Conservation (phyloP, 2,113 vertebrate species). For the Cranoglanis bouderius region DNA sequence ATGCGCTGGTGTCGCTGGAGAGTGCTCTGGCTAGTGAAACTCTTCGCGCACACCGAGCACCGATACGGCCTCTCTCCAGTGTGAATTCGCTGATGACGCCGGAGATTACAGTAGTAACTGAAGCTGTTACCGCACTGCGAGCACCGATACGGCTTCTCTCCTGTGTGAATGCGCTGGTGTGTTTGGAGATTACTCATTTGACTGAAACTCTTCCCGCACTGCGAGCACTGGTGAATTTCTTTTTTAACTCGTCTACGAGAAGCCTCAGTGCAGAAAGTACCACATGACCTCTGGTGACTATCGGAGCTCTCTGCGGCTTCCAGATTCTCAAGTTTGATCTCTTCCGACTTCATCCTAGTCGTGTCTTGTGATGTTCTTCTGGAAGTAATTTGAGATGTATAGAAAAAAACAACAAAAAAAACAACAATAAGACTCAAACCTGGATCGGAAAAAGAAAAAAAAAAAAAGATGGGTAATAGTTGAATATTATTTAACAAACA, state of each 20-base stretch:
- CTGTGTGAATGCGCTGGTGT: not conserved
- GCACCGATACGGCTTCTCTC: not conserved
- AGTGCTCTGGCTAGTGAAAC: not conserved
- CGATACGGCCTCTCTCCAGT: not conserved
- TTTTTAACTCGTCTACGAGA: not conserved
- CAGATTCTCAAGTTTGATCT: not conserved
- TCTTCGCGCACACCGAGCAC: not conserved
- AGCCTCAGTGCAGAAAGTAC: not conserved
- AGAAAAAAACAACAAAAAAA: too few species aligned
- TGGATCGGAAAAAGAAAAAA: not conserved
- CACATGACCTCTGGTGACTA: not conserved
- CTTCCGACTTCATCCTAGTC: not conserved
- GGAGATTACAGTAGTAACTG: not conserved
- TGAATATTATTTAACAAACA: not conserved
- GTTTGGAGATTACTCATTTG: not conserved
- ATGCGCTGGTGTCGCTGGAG: not conserved
- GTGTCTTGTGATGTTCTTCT: not conserved
- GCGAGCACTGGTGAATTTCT: constrained; percentile 1
- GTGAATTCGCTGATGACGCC: not conserved
- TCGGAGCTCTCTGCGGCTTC: not conserved
- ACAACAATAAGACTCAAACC: not conserved
- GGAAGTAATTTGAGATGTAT: not conserved
- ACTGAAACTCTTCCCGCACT: not conserved
- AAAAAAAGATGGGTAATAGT: not conserved
- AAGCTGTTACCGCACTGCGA: not conserved